phyloP scores from a whole-genome alignment of 2,113 vertebrate genomes.

The Centropristis striata region DNA sequence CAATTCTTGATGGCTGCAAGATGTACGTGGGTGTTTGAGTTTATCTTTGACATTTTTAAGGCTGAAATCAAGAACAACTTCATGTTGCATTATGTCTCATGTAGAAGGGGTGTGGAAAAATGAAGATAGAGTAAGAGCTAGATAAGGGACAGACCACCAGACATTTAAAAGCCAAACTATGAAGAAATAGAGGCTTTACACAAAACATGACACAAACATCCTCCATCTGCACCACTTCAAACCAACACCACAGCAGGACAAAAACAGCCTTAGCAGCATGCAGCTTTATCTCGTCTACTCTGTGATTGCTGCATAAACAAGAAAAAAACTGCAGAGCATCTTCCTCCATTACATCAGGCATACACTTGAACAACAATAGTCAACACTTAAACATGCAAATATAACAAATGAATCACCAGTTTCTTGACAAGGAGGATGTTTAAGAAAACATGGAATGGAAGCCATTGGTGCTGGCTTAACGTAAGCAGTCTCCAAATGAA shows the following conservation, averaged over 20 bases:
- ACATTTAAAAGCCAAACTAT: slow-evolving; percentile 27
- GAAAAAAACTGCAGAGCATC: slow-evolving; percentile 21
- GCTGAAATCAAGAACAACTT: slow-evolving; percentile 27
- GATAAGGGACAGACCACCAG: slow-evolving; percentile 16
- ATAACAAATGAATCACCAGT: slow-evolving; percentile 12
- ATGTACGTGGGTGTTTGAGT: slow-evolving; percentile 45
- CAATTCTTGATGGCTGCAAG: slow-evolving; percentile 45
- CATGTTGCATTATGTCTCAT: neutral
- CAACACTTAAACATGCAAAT: slow-evolving; percentile 5
- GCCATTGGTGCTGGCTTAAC: neutral
- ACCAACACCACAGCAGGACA: slow-evolving; percentile 44
- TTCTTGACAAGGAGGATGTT: slow-evolving; percentile 7
- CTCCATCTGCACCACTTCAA: slow-evolving; percentile 62
- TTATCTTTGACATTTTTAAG: slow-evolving; percentile 61
- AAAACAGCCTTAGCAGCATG: slow-evolving; percentile 11
- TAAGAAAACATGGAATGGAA: neutral
- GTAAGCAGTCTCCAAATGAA: slow-evolving; percentile 26
- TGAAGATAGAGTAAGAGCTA: neutral
- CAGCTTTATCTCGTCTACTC: slow-evolving; percentile 46
- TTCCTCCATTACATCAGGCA: slow-evolving; percentile 40
- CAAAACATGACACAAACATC: slow-evolving; percentile 63
- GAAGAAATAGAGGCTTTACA: slow-evolving; percentile 32
- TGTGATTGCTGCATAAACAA: slow-evolving; percentile 53
- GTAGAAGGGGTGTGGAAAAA: slow-evolving; percentile 11
- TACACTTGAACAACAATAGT: neutral